A percentile compares a stretch with the other conserved stretches of the same genome.
Evolutionary conservation across 2,888 invertebrate genomes (phyloP).

Genomic region (Rhodophaea formosa): DNA sequence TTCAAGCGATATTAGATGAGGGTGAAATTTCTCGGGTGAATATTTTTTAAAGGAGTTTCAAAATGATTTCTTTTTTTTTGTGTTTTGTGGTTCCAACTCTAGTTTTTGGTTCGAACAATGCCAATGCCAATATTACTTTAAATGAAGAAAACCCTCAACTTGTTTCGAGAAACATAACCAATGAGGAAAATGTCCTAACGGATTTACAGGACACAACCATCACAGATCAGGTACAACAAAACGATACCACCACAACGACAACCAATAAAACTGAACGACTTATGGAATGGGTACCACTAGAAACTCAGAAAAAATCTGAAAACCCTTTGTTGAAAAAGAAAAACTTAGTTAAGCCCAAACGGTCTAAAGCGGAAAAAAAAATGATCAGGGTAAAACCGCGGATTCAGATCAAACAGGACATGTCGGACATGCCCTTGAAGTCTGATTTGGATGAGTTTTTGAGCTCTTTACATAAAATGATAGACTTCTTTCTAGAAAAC

Average conservation of each 20-base stretch:
- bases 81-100: not conserved
- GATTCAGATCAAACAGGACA: not conserved
- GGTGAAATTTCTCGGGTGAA: not conserved
- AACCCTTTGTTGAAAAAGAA: too few relatives aligned
- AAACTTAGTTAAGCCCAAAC: not conserved
- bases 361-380: not conserved
- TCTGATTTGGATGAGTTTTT: constrained; percentile 43
- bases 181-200: not conserved
- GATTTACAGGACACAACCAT: not conserved
- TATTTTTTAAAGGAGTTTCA: not conserved
- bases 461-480: constrained; percentile 35
- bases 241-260: too few relatives aligned
- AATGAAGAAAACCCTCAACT: not conserved
- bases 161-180: not conserved
- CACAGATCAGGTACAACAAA: too few relatives aligned
- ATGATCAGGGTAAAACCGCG: constrained; percentile 2
- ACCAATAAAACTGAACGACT: too few relatives aligned
- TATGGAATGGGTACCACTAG: too few relatives aligned
- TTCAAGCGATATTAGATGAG: not conserved
- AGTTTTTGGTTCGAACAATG: not conserved
- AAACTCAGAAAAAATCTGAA: too few relatives aligned
- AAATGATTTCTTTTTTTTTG: not conserved
- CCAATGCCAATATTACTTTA: not conserved
- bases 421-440: constrained; percentile 34
- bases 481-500: constrained; percentile 38